Conservation (phyloP, 2,888 invertebrate species). For the Mamestra brassicae region DNA sequence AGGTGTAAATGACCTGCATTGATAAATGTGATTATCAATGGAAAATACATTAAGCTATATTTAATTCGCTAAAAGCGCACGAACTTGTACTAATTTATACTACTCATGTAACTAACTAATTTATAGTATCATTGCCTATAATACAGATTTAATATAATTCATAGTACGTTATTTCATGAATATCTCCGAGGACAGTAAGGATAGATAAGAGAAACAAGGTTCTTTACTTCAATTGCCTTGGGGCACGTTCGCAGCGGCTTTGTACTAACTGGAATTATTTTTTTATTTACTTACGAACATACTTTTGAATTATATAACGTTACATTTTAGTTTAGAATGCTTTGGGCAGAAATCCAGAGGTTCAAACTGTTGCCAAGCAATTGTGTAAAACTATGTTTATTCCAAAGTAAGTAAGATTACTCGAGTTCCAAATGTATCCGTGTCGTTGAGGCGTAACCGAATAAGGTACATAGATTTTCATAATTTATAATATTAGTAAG, state of each 20-base stretch:
- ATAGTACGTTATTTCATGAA: slow-evolving; percentile 36
- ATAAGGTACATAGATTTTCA: too few species aligned
- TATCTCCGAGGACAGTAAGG: slow-evolving; percentile 41
- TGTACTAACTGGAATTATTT: slow-evolving; percentile 41
- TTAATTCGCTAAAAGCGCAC: slow-evolving; percentile 4
- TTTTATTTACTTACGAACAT: slow-evolving; percentile 36
- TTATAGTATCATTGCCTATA: not conserved
- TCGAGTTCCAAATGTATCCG: too few species aligned
- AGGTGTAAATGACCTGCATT: not conserved
- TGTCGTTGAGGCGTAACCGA: too few species aligned
- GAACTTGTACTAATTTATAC: slow-evolving; percentile 13
- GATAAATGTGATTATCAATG: not conserved
- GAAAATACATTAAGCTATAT: slow-evolving; percentile 7
- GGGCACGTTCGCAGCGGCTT: slow-evolving; percentile 49
- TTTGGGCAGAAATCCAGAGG: not conserved
- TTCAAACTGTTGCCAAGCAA: not conserved
- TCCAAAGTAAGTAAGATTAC: too few species aligned
- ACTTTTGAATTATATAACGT: slow-evolving; percentile 32
- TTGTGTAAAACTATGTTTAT: not conserved
- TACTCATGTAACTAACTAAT: slow-evolving; percentile 21
- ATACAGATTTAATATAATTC: slow-evolving; percentile 20
- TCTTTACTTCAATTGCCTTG: slow-evolving; percentile 59
- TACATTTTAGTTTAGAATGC: slow-evolving; percentile 13
- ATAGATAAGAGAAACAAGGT: slow-evolving; percentile 55
- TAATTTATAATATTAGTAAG: too few species aligned